Evolutionary conservation across 1,140 invertebrate species (phyloP).

Genomic region (Hypsibius dujardini): DNA sequence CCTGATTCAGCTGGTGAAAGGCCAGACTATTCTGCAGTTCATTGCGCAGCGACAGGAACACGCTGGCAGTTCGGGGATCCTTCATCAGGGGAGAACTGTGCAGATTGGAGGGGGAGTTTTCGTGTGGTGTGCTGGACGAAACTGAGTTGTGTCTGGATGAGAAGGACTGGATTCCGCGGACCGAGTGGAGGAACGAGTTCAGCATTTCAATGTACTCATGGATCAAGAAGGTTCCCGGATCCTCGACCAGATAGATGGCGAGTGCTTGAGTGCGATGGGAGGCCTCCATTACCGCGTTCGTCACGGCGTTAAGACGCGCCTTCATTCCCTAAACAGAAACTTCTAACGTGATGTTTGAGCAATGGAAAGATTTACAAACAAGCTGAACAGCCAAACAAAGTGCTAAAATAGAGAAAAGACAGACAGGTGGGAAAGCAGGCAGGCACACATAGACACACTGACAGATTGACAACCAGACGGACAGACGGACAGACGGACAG

Average conservation of each 20-base stretch:
- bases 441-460: too few relatives aligned
- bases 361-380: too few relatives aligned
- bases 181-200: neutral
- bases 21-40: neutral
- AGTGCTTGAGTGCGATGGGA: neutral
- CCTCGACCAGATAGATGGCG: neutral
- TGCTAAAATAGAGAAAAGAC: too few relatives aligned
- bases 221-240: neutral
- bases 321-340: neutral
- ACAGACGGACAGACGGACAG: too few relatives aligned
- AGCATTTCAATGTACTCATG: slow-evolving; percentile 9
- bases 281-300: neutral
- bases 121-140: too few relatives aligned
- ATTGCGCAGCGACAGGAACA: neutral
- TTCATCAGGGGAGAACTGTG: neutral
- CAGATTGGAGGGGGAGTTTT: neutral
- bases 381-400: too few relatives aligned
- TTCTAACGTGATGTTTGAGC: too few relatives aligned
- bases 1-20: neutral
- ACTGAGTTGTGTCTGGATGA: neutral
- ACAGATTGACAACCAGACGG: too few relatives aligned
- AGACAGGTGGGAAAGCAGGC: too few relatives aligned
- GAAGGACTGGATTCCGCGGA: neutral
- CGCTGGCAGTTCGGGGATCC: neutral
- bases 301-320: neutral